Conservation (phyloP, 2,888 invertebrate species). For the Baronia brevicornis region DNA sequence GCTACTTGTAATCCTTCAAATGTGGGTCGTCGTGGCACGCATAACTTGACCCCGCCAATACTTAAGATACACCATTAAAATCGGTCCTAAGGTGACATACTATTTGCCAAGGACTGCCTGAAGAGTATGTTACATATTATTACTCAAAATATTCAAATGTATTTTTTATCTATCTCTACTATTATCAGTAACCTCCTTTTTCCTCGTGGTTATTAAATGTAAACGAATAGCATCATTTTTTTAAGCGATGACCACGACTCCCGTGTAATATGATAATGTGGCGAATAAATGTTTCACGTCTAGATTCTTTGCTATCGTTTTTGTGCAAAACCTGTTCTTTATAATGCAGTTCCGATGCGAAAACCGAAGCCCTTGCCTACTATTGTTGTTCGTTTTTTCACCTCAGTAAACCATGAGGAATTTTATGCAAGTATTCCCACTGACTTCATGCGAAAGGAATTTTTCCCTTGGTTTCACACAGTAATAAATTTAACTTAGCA, state of each 20-base stretch:
- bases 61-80: constrained; percentile 62
- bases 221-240: constrained; percentile 70
- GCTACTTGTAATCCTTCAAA: constrained; percentile 74
- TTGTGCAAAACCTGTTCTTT: constrained; percentile 60
- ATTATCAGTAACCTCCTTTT: constrained; percentile 22
- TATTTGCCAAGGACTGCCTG: too few relatives aligned
- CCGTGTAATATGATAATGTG: constrained; percentile 73
- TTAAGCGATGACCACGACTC: constrained; percentile 68
- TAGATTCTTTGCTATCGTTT: constrained; percentile 61
- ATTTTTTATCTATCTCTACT: too few relatives aligned
- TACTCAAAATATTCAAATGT: too few relatives aligned
- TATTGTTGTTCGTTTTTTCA: constrained; percentile 38
- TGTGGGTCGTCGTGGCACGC: constrained; percentile 71
- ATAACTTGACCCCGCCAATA: constrained; percentile 61
- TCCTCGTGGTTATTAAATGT: constrained; percentile 51
- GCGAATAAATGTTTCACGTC: constrained; percentile 70
- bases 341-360: constrained; percentile 47
- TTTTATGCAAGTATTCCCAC: constrained; percentile 18
- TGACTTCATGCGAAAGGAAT: constrained; percentile 17
- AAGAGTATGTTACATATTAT: too few relatives aligned
- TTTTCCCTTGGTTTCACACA: constrained; percentile 10
- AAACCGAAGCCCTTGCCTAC: constrained; percentile 38
- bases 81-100: constrained; percentile 38
- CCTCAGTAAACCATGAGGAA: constrained; percentile 23
- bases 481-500: constrained; percentile 15